Conservation (phyloP, 2,888 invertebrate genomes). For the Scrobipalpa costella region DNA sequence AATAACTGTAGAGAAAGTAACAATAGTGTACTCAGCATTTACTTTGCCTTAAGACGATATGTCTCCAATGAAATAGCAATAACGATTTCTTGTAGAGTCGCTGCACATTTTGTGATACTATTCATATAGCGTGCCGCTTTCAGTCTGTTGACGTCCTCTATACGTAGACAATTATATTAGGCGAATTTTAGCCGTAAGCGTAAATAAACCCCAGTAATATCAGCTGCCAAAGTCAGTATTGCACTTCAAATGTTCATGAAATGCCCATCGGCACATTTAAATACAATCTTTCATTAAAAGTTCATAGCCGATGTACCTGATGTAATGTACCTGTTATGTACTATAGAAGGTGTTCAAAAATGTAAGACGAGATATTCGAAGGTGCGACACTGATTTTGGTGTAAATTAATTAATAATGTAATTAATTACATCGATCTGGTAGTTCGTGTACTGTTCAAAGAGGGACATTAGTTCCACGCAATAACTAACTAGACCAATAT, state of each 20-base stretch:
- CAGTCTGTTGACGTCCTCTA: constrained; percentile 74
- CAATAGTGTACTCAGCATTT: constrained; percentile 53
- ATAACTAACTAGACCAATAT: constrained; percentile 80
- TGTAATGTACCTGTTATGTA: not conserved
- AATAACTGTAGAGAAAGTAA: constrained; percentile 23
- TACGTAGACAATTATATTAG: constrained; percentile 77
- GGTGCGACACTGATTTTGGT: constrained; percentile 46
- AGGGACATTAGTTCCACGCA: constrained; percentile 62
- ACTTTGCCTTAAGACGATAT: constrained; percentile 71
- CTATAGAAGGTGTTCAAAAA: not conserved
- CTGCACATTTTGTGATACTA: constrained; percentile 76
- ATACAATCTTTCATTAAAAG: not conserved
- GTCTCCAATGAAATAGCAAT: constrained; percentile 76
- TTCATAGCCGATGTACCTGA: not conserved
- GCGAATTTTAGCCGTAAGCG: constrained; percentile 70
- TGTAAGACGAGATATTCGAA: not conserved
- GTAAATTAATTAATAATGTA: constrained; percentile 38
- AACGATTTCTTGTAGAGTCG: constrained; percentile 67
- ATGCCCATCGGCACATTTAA: not conserved
- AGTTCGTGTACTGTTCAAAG: constrained; percentile 52
- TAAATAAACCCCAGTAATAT: constrained; percentile 66
- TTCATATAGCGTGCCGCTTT: constrained; percentile 72
- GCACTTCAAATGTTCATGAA: not conserved
- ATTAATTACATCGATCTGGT: constrained; percentile 62
- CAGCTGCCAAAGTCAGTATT: constrained; percentile 26